Percentiles rank a stretch among this genome's conserved stretches.
These are phyloP conservation scores for Moxostoma hubbsi DNA, from an alignment of 2,797 vertebrate species.

Conservation along the genomic window DNA sequence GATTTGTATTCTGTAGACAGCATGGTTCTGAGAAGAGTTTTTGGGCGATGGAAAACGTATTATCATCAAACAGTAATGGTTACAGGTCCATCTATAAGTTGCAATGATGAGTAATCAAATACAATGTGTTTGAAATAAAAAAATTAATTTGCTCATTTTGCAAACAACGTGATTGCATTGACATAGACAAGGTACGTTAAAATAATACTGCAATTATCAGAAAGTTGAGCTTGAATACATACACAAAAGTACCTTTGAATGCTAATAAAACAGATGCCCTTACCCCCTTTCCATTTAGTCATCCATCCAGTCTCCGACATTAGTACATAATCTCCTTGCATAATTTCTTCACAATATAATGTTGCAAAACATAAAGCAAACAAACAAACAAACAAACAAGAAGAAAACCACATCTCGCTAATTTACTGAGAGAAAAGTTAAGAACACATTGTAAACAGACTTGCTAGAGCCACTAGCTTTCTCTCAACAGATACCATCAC, in stretches of 20 bases:
- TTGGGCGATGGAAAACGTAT: background rate
- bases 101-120: background rate
- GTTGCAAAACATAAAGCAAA: conserved; percentile 18
- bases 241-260: conserved; percentile 51
- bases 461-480: conserved; percentile 21
- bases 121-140: background rate
- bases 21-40: background rate
- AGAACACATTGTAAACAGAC: conserved; percentile 44
- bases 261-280: conserved; percentile 44
- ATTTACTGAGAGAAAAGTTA: conserved; percentile 17
- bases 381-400: background rate
- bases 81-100: conserved; percentile 2
- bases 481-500: conserved; percentile 32
- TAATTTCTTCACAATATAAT: conserved; percentile 49
- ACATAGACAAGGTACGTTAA: conserved; percentile 46
- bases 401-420: conserved; percentile 49
- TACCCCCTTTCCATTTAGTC: conserved; percentile 43
- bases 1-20: conserved; percentile 14
- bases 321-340: conserved; percentile 33
- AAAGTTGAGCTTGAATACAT: conserved; percentile 35
- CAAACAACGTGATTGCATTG: conserved; percentile 35
- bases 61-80: conserved; percentile 21
- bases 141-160: background rate
- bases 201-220: conserved; percentile 61
- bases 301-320: conserved; percentile 51